Evolutionary conservation across 2,113 vertebrate species (phyloP), one percentile per base, ranked within the genome.

Genomic region (Eleginops maclovinus): DNA sequence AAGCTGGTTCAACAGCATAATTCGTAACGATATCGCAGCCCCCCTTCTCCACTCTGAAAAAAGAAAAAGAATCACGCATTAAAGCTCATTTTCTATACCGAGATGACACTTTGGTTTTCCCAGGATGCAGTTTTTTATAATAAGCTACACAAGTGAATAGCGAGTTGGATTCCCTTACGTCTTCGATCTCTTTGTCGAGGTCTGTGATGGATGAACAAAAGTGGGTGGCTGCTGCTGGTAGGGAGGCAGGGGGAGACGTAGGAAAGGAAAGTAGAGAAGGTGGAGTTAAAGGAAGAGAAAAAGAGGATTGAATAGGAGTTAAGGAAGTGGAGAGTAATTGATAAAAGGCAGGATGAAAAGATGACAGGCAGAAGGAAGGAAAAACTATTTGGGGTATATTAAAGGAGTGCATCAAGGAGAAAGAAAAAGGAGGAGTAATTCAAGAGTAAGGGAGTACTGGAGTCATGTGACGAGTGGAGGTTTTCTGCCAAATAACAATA

Each of bases 1-100:
- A 90, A 90, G 85, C 86, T 73, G 77, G 4, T 88, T 90, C 90
- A 87, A 85, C 71, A 72, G 72, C 41, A 84, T 80, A 86, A 87
- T 67, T 82, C 31, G 19, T 63, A 54, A 84, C 69, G 87, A 69
- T 76, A 82, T 87, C 43, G 1, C 72, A 31, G 75, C 65, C 77
- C 26, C 47, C 46, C 31, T 67, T 46, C 69, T 81, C 64, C 36
- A 71, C 41, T 81, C 61, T 63, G 59, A 50, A 66, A 73, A 60
- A n/a, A n/a, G n/a, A n/a, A n/a, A n/a, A n/a, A n/a, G n/a, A 82
- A 85, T 87, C 78, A 79, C 77, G 76, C 68, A 81, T 72, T 76
- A 68, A 80, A 77, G 69, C 75, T 79, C 15, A 75, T 88, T 75
- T 81, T 76, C 76, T 71, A 28, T 43, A 51, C 73, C 19, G 41